These are phyloP conservation scores for Fragum sueziense DNA, from an alignment of 2,888 invertebrate species.

Conservation along the genomic window DNA sequence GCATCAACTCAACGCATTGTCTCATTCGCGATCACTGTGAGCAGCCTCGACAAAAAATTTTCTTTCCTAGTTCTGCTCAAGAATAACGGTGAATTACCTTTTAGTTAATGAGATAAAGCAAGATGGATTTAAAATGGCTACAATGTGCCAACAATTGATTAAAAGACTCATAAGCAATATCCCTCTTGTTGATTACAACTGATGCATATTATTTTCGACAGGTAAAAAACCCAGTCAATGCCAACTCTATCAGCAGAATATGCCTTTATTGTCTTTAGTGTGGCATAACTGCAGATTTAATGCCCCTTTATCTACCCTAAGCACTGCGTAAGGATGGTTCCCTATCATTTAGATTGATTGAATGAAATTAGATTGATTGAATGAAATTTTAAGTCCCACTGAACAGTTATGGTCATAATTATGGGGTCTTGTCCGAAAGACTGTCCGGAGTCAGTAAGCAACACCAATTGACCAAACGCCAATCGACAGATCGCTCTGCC, in stretches of 20 bases:
- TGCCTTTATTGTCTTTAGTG: slow-evolving; percentile 3
- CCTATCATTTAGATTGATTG: not conserved
- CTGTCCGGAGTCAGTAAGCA: too few relatives aligned
- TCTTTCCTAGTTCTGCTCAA: too few relatives aligned
- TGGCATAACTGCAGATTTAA: not conserved
- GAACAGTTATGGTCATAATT: too few relatives aligned
- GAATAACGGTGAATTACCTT: not conserved
- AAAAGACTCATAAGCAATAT: slow-evolving; percentile 17
- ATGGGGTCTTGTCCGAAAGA: too few relatives aligned
- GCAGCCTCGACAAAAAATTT: too few relatives aligned
- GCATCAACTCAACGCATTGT: too few relatives aligned
- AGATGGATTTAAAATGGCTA: not conserved
- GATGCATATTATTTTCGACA: slow-evolving; percentile 20
- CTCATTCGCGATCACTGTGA: too few relatives aligned
- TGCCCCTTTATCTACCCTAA: not conserved
- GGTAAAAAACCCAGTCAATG: slow-evolving; percentile 12
- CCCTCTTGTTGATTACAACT: slow-evolving; percentile 6
- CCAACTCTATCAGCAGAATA: slow-evolving; percentile 16
- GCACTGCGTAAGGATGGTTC: not conserved
- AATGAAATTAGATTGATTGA: too few relatives aligned
- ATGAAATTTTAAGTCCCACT: too few relatives aligned
- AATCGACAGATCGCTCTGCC: too few relatives aligned
- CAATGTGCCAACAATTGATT: slow-evolving; percentile 15
- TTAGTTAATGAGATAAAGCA: not conserved
- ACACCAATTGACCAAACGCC: too few relatives aligned